Base-by-base conservation (phyloP, 2,888 invertebrate genomes). In the Lycaena phlaeas region DNA sequence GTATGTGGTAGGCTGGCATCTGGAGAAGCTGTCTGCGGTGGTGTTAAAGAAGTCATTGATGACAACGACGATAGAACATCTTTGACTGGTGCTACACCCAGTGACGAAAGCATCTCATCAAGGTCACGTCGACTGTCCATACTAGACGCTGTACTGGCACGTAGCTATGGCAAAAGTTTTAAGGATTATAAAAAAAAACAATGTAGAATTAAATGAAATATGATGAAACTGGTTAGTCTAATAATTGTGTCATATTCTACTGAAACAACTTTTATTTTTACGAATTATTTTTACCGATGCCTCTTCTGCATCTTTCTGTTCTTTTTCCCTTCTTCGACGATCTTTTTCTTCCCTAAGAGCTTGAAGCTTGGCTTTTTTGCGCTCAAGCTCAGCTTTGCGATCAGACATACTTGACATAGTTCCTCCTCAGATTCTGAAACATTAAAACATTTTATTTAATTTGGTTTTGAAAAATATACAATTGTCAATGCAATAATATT, bases 331-430 rank as follows among this genome's bases (percentile, higher is more conserved):
- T 36, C 92, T 87, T 45, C 94, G 88, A 5, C 94, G 87, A 69
- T 95, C 95, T 63, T 96, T 96, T 71, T 96, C 95, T 55, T 96
- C 95, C 2, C 95, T 87, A 41, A 96, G 87, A 14, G 94, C 94
- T 66, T 95, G 94, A 54, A 96, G 88, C 78, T 95, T 95, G 14
- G 94, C 95, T 71, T 95, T 95, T 74, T 96, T 96, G 46, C 95
- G 88, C 78, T 96, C 96, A 59, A 96, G 73, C 79, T 96, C 96
- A n/a, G 94, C 95, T 72, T 94, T 95, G 48, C 96, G 89, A 78
- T 96, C 96, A 39, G 93, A 90, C 93, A 94, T 93, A 49, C 78
- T 81, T 2, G 82, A 82, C 81, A 81, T 81, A 17, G 18, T 34
- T 22, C n/a, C 18, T 31, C 18, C 22, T 22, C 9, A 7, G 9